Evolutionary conservation across 2,797 vertebrate genomes (phyloP).

Genomic region (Philypnodon macrostomus): DNA sequence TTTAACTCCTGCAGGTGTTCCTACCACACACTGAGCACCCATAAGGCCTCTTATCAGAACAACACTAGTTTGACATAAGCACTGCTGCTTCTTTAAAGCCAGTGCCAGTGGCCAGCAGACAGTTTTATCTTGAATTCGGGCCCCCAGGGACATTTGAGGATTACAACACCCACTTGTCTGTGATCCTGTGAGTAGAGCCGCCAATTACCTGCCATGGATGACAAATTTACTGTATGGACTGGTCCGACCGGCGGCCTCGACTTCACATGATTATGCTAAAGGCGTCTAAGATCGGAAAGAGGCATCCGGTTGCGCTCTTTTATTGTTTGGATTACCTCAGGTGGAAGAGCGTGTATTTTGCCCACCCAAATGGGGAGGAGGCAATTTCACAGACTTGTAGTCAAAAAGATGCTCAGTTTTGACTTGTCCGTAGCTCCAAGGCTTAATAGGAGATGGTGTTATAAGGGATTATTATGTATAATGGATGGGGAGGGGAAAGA

Average conservation of each 20-base stretch:
- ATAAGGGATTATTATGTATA: slow-evolving; percentile 65
- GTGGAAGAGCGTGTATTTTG: slow-evolving; percentile 37
- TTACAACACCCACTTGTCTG: slow-evolving; percentile 61
- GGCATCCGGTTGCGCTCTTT: slow-evolving; percentile 45
- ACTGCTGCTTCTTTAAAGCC: slow-evolving; percentile 48
- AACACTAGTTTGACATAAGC: slow-evolving; percentile 12
- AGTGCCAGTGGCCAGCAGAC: slow-evolving; percentile 44
- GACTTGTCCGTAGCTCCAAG: slow-evolving; percentile 68
- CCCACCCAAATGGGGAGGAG: slow-evolving; percentile 55
- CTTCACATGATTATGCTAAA: slow-evolving; percentile 33
- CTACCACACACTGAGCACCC: slow-evolving; percentile 27
- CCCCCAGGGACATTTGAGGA: slow-evolving; percentile 35
- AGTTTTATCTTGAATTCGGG: slow-evolving; percentile 33
- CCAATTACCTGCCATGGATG: slow-evolving; percentile 60
- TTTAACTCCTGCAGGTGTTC: slow-evolving; percentile 29
- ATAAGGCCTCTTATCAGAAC: slow-evolving; percentile 21
- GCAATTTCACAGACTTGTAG: slow-evolving; percentile 9
- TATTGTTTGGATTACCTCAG: slow-evolving; percentile 38
- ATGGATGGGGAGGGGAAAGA: slow-evolving; percentile 28
- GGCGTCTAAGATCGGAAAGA: slow-evolving; percentile 13
- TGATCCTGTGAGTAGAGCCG: slow-evolving; percentile 36
- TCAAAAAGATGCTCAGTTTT: slow-evolving; percentile 50
- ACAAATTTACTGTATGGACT: slow-evolving; percentile 51
- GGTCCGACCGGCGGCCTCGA: slow-evolving; percentile 33
- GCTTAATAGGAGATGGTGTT: slow-evolving; percentile 52